Evolutionary conservation across 2,113 vertebrate species (phyloP).

Genomic region (Brachirus orientalis): DNA sequence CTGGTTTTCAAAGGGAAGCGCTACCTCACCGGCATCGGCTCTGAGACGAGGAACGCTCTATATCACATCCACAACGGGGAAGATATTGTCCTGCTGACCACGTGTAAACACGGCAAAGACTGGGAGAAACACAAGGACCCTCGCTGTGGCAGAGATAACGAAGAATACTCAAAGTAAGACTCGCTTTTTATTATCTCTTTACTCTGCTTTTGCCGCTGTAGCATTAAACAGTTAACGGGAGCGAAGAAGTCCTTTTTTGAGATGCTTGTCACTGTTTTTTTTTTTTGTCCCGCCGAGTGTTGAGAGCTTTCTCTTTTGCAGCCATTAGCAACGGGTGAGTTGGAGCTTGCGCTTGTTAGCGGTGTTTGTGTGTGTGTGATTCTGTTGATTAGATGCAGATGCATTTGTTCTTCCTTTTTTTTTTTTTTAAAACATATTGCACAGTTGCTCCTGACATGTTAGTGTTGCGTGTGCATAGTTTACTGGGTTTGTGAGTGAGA

Average conservation of each 20-base stretch:
- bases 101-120: constrained; percentile 86
- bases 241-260: no score
- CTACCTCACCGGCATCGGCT: constrained; percentile 85
- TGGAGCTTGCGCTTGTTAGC: not conserved
- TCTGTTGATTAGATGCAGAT: not conserved
- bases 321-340: not conserved
- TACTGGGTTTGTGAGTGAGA: no score
- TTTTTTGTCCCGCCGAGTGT: not conserved
- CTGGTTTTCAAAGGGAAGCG: constrained; percentile 87
- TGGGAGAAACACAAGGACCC: constrained; percentile 86
- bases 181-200: not conserved
- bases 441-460: constrained; percentile 18
- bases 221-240: not conserved
- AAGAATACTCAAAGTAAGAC: constrained; percentile 86
- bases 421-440: constrained; percentile 37
- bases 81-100: constrained; percentile 84
- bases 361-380: constrained; percentile 8
- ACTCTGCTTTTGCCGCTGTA: not conserved
- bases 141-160: constrained; percentile 81
- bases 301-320: not conserved
- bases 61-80: constrained; percentile 85
- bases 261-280: not conserved
- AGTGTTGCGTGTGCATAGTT: constrained; percentile 1
- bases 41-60: constrained; percentile 85
- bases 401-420: constrained; percentile 5